Conservation (phyloP, 1,140 invertebrate genomes). For the Microplitis mediator region DNA sequence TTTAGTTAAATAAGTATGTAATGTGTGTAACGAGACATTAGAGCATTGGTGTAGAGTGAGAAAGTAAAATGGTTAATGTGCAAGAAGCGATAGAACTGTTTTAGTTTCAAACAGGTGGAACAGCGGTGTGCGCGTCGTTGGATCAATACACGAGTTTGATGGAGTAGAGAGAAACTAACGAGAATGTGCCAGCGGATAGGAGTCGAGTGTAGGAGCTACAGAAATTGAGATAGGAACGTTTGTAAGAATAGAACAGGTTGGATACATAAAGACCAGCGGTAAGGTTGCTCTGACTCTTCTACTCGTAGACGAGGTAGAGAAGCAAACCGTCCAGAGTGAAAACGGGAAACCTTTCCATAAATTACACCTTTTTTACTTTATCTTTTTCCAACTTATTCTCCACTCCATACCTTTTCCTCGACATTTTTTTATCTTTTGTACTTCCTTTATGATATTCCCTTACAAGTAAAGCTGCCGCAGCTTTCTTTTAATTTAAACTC, state of each 20-base stretch:
- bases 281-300: background rate
- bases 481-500: too few relatives aligned
- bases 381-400: background rate
- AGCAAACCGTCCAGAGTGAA: background rate
- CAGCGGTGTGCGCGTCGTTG: background rate
- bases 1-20: too few relatives aligned
- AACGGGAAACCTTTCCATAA: slow-evolving; percentile 19
- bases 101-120: slow-evolving; percentile 19
- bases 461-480: background rate
- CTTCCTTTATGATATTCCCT: background rate
- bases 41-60: too few relatives aligned
- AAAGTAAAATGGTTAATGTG: slow-evolving; percentile 13
- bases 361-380: slow-evolving; percentile 1
- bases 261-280: background rate
- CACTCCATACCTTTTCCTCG: background rate
- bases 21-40: too few relatives aligned
- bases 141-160: slow-evolving; percentile 24
- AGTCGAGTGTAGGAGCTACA: background rate
- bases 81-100: background rate
- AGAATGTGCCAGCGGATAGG: slow-evolving; percentile 12
- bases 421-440: background rate
- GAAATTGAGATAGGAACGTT: background rate
- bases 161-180: slow-evolving; percentile 15
- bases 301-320: slow-evolving; percentile 3
- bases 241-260: background rate